Percentiles rank a stretch among this genome's conserved stretches.
These are phyloP conservation scores for Torymus auratus DNA, from an alignment of 2,888 invertebrate genomes.

Conservation along the genomic window DNA sequence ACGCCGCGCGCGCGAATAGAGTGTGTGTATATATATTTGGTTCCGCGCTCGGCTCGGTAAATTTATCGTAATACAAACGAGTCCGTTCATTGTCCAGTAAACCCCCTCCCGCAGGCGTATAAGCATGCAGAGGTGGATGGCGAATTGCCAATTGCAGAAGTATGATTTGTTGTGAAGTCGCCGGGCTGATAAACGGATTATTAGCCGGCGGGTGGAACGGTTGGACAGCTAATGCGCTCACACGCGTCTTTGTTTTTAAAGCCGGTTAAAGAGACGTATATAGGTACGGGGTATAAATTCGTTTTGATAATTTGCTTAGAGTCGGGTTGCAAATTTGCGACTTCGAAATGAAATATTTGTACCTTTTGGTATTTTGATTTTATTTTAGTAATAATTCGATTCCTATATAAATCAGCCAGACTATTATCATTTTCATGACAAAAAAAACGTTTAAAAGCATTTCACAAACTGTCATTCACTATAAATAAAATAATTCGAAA, in stretches of 20 bases:
- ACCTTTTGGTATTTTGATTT: not conserved
- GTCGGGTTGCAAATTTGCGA: not conserved
- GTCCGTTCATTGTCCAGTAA: slow-evolving; percentile 31
- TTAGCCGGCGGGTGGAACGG: slow-evolving; percentile 4
- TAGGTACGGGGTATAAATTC: not conserved
- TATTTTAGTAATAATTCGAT: no score
- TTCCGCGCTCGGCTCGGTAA: not conserved
- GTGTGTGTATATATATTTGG: slow-evolving; percentile 15
- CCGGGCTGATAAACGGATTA: slow-evolving; percentile 40
- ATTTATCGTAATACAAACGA: slow-evolving; percentile 51
- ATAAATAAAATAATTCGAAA: no score
- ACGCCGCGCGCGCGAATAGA: no score
- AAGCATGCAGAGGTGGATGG: slow-evolving; percentile 20
- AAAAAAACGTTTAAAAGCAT: no score
- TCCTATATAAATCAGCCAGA: no score
- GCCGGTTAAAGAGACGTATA: not conserved
- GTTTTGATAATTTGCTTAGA: not conserved
- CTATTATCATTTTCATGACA: no score
- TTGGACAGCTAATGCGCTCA: slow-evolving; percentile 18
- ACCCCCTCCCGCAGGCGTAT: not conserved
- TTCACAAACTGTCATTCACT: no score
- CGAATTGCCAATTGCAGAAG: slow-evolving; percentile 50
- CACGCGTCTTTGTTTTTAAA: slow-evolving; percentile 9
- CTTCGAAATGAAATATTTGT: not conserved
- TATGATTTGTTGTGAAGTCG: slow-evolving; percentile 37